Base-by-base conservation (phyloP, 2,113 vertebrate species). In the Seriola dumerili region DNA sequence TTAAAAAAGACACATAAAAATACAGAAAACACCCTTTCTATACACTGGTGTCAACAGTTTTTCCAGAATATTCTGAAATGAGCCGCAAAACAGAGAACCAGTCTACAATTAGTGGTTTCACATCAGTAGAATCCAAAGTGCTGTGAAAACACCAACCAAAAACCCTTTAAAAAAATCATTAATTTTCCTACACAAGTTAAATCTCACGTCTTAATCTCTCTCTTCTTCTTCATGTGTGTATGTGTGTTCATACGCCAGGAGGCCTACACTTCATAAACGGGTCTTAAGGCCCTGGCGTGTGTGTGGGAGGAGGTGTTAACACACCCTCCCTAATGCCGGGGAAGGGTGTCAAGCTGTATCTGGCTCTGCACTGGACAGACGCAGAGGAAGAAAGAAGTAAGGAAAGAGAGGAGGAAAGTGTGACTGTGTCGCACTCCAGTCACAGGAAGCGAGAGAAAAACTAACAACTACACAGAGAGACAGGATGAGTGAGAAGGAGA, bases 221-320 rank as follows among this genome's bases (percentile, higher is more conserved):
- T 8, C 8, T 44, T 42, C 34, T 42, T 50, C 54, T 44, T 71
- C n/a, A n/a, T 76, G 76, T 76, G 50, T 46, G 66, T 42, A 9
- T 48, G 52, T 1, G 36, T 13, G 14, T 52, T 81, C 34, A 17
- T 16, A 71, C 0, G 17, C 75, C 81, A 76, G 81, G 63, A 81
- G 80, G 40, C 42, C 44, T 80, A 7, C 74, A 83, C 86, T 84
- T 89, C 77, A 81, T 89, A 86, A 90, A 88, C 19, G 32, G 77
- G 74, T 88, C 84, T 88, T 70, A 63, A 71, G 76, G 75, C 71
- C 66, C 42, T 63, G 77, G 75, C 50, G 21, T 84, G 78, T 75
- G 83, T 83, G 62, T 75, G 9, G 38, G 63, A 87, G 80, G 58
- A 90, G 89, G 91, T 91, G 93, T 93, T 89, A 90, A 93, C 91